Base-by-base conservation (phyloP, 2,888 invertebrate genomes). In the Noctua comes region DNA sequence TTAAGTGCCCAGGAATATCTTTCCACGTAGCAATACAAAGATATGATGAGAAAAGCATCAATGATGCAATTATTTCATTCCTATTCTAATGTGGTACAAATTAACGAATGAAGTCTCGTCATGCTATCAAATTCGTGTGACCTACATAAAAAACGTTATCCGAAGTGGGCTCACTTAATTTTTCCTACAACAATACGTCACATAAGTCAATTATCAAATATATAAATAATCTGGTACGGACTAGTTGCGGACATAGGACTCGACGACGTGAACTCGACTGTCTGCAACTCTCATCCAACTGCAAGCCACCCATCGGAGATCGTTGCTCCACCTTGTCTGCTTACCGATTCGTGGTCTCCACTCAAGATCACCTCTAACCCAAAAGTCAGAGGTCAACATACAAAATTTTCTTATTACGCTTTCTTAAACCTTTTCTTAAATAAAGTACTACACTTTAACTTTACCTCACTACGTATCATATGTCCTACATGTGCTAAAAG, bases 161-260 rank as follows among this genome's bases (percentile, higher is more conserved):
- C 3, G 16, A 72, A 72, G n/a, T 51, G 85, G 46, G 89, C 94
- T 93, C 83, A 95, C 96, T 95, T 96, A 95, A 96, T 96, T 96
- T 93, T 96, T 96, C 90, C 10, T 27, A 21, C 13, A 10, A 13
- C 7, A 73, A 13, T 36, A 68, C 13, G 18, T 16, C n/a, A 36
- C 11, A 18, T 27, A 18, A 59, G 2, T 59, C 16, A 7, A 27
- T 27, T 16, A n/a, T n/a, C n/a, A n/a, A n/a, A n/a, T n/a, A n/a
- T n/a, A n/a, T n/a, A n/a, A n/a, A n/a, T n/a, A 59, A 27, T 59
- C 1, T 27, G 27, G 13, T 2, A 6, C 27, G 59, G 27, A 59
- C 13, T 2, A 2, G 16, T 27, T 27, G 16, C 27, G 59, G 27
- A 59, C 59, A 59, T 27, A 1, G 24, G 24, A 54, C 11, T 21